These are phyloP conservation scores for Poeciliopsis paucimaculata DNA, from an alignment of 2,797 vertebrate species.

Conservation along the genomic window DNA sequence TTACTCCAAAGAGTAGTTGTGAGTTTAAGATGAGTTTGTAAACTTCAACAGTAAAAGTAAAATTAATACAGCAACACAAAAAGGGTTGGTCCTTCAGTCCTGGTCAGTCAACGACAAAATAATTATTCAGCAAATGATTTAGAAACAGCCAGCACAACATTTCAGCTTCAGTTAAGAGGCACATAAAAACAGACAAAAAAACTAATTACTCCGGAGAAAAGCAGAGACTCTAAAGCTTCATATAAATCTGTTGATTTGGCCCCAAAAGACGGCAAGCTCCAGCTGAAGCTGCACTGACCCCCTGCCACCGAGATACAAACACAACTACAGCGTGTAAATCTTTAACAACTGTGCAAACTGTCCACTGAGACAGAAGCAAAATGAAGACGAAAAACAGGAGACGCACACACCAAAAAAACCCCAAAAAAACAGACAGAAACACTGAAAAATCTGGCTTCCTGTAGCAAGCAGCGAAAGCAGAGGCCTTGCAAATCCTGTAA, in stretches of 20 bases:
- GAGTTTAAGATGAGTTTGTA: slow-evolving; percentile 10
- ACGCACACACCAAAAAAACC: not conserved
- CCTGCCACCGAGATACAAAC: slow-evolving; percentile 11
- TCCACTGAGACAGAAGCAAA: slow-evolving; percentile 32
- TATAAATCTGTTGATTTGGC: slow-evolving; percentile 50
- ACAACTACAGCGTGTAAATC: slow-evolving; percentile 30
- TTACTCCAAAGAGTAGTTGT: slow-evolving; percentile 9
- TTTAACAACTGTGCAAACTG: slow-evolving; percentile 57
- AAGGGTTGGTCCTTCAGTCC: slow-evolving; percentile 12
- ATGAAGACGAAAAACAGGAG: not conserved
- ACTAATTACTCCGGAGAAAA: not conserved
- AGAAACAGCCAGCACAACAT: slow-evolving; percentile 32
- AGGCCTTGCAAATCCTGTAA: slow-evolving; percentile 41
- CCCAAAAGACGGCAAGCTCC: slow-evolving; percentile 42
- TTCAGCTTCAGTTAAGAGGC: slow-evolving; percentile 42
- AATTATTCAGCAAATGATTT: slow-evolving; percentile 9
- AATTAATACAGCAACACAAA: slow-evolving; percentile 16
- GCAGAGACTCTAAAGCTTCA: slow-evolving; percentile 42
- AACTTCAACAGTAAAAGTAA: slow-evolving; percentile 4
- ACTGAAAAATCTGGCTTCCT: slow-evolving; percentile 20
- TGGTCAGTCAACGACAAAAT: slow-evolving; percentile 14
- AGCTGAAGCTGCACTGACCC: slow-evolving; percentile 33
- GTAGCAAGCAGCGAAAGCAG: slow-evolving; percentile 24
- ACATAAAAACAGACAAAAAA: slow-evolving; percentile 12
- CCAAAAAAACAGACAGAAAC: slow-evolving; percentile 1